phyloP scores from a whole-genome alignment of 2,113 vertebrate species.

The Stegastes partitus region DNA sequence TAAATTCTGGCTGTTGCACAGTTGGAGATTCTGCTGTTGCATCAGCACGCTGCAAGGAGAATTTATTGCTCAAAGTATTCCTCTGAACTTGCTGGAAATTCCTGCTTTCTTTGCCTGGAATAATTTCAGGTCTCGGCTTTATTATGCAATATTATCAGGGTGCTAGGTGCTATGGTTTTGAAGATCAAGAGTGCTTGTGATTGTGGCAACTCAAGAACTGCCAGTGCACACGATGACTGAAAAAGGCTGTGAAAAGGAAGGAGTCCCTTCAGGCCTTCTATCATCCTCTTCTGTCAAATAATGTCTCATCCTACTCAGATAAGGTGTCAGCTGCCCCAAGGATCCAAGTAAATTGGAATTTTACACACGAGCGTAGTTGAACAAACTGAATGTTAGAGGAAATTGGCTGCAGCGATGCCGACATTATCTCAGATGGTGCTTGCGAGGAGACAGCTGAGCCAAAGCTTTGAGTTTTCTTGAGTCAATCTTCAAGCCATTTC shows the following conservation, averaged over 20 bases:
- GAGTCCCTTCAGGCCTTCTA: not conserved
- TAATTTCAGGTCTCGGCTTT: not conserved
- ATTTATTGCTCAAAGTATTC: not conserved
- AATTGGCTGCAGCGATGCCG: no score
- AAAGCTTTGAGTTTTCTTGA: not conserved
- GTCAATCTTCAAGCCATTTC: slow-evolving; percentile 1
- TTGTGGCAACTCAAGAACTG: not conserved
- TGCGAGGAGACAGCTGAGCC: not conserved
- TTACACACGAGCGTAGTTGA: not conserved
- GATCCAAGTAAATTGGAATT: not conserved
- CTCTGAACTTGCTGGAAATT: not conserved
- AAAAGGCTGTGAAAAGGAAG: not conserved
- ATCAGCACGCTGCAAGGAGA: not conserved
- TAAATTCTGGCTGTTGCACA: not conserved
- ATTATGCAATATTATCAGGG: not conserved
- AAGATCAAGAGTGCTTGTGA: slow-evolving; percentile 2
- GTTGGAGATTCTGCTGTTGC: not conserved
- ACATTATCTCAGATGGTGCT: not conserved
- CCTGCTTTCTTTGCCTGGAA: not conserved
- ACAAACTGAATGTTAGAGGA: no score
- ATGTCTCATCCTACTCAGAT: not conserved
- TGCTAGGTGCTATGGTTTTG: not conserved
- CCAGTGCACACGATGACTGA: not conserved
- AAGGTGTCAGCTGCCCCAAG: not conserved
- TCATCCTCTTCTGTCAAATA: not conserved